phyloP scores from a whole-genome alignment of 37 sponge, comb jelly and placozoan genomes.

The Ianthella basta region DNA sequence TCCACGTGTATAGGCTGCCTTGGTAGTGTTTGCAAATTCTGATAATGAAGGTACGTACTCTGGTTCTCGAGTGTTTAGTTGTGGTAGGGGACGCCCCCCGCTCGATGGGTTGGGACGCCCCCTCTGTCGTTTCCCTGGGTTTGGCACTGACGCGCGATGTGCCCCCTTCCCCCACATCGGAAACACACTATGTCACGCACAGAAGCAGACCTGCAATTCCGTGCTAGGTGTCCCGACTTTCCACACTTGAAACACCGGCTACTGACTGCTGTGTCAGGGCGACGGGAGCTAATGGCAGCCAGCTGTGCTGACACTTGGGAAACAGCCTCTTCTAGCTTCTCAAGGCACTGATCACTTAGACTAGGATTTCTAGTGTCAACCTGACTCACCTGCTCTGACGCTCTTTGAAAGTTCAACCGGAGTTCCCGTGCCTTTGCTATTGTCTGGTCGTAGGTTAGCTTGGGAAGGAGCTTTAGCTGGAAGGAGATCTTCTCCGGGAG shows the following conservation, averaged over 20 bases:
- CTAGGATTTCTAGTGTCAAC: not conserved
- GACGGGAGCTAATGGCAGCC: not conserved
- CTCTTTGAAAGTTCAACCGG: not conserved
- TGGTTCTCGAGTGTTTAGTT: conserved; percentile 11
- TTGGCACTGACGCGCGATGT: conserved; percentile 9
- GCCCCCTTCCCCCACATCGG: not conserved
- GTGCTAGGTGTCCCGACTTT: not conserved
- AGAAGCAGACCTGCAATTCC: not conserved
- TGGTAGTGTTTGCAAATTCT: not conserved
- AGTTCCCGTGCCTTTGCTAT: conserved; percentile 14
- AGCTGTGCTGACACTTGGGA: not conserved
- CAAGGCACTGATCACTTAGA: not conserved
- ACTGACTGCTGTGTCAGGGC: not conserved
- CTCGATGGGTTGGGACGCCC: not conserved
- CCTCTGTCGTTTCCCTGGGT: conserved; percentile 17
- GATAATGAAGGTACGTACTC: not conserved
- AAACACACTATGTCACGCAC: not conserved
- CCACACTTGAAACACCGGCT: not conserved
- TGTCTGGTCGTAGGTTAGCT: not conserved
- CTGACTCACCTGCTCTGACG: not conserved
- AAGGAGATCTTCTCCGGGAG: not conserved
- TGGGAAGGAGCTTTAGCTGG: conserved; percentile 4
- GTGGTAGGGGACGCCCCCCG: conserved; percentile 8
- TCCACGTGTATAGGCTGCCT: not conserved
- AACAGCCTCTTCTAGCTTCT: not conserved